These are phyloP conservation scores for Palaemon carinicauda DNA, from an alignment of 1,140 invertebrate species.

Conservation along the genomic window DNA sequence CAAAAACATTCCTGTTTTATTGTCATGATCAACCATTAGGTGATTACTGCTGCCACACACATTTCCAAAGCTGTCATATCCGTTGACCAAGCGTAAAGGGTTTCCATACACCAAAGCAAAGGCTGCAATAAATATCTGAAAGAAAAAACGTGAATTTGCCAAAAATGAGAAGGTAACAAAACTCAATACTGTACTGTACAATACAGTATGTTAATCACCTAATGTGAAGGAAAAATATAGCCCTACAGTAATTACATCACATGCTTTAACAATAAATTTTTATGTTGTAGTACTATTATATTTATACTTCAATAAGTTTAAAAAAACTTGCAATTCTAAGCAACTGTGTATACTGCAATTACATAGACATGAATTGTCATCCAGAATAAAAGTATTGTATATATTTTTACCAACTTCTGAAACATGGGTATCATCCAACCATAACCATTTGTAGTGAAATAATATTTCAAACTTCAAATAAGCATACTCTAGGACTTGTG, in stretches of 20 bases:
- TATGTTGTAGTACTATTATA: neutral
- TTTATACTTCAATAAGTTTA: too few species aligned
- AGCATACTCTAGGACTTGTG: neutral
- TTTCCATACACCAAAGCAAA: constrained; percentile 46
- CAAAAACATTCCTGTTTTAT: constrained; percentile 1
- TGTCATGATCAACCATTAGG: constrained; percentile 70
- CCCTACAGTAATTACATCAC: neutral
- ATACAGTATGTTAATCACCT: too few species aligned
- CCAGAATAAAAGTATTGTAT: neutral
- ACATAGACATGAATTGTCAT: neutral
- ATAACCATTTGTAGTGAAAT: neutral
- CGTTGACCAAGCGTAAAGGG: constrained; percentile 63
- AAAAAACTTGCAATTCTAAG: neutral
- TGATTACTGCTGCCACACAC: constrained; percentile 87
- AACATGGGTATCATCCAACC: neutral
- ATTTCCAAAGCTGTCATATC: constrained; percentile 96
- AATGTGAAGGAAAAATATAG: too few species aligned
- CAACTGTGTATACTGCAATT: neutral
- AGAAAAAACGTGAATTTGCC: too few species aligned
- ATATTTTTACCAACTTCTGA: neutral
- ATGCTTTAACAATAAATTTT: neutral
- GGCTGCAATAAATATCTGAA: constrained; percentile 43
- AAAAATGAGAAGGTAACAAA: neutral
- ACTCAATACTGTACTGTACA: too few species aligned
- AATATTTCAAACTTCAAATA: neutral